Conservation (phyloP, 2,797 vertebrate genomes). For the Chloroceryle amazona region DNA sequence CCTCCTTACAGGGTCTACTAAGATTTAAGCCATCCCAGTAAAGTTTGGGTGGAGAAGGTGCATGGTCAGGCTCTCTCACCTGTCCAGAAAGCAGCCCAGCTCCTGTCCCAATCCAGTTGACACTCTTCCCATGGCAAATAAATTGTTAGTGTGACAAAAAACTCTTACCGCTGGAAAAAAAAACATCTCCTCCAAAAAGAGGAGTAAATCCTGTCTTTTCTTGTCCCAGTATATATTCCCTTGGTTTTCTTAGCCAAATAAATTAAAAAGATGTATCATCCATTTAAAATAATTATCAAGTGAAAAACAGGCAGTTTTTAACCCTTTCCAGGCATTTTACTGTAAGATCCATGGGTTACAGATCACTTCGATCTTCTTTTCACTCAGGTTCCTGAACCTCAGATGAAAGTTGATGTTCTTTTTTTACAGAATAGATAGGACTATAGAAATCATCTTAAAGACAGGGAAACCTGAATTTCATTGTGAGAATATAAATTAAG, state of each 20-base stretch:
- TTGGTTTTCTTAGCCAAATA: background rate
- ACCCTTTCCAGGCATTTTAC: background rate
- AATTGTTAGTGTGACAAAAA: background rate
- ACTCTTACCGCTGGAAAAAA: background rate
- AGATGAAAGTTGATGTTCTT: background rate
- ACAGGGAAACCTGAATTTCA: background rate
- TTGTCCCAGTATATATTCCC: background rate
- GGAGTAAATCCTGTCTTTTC: background rate
- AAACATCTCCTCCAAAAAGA: background rate
- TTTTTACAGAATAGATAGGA: background rate
- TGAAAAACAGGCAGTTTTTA: background rate
- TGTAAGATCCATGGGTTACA: background rate
- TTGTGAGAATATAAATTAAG: background rate
- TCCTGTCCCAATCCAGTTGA: background rate
- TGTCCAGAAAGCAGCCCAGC: background rate
- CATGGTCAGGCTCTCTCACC: background rate
- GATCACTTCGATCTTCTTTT: background rate
- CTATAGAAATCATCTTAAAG: background rate
- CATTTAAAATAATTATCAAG: background rate
- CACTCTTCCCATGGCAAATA: background rate
- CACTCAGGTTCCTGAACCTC: background rate
- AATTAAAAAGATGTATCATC: background rate
- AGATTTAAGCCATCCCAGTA: background rate
- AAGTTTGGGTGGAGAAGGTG: background rate
- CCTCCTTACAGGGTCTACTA: background rate